phyloP scores from a whole-genome alignment of 2,797 vertebrate species.

The Odontamblyopus rebecca region DNA sequence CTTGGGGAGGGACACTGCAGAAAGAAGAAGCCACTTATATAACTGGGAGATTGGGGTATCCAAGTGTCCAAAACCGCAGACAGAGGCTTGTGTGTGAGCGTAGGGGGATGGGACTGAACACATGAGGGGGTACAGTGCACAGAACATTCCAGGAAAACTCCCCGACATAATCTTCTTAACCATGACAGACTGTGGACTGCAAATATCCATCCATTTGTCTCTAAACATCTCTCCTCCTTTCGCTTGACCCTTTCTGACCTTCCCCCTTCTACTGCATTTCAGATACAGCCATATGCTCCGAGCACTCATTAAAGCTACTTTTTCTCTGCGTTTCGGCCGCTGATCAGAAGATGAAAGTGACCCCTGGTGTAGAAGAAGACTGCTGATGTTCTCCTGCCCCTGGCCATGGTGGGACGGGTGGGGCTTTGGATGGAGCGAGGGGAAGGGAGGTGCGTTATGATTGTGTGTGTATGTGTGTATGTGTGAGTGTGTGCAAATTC shows the following conservation, averaged over 20 bases:
- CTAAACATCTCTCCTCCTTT: slow-evolving; percentile 30
- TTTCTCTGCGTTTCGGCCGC: slow-evolving; percentile 25
- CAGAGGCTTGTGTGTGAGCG: slow-evolving; percentile 29
- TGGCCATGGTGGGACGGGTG: slow-evolving; percentile 42
- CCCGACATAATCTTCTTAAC: slow-evolving; percentile 78
- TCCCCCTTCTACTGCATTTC: slow-evolving; percentile 26
- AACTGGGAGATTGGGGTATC: slow-evolving; percentile 61
- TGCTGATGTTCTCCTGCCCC: slow-evolving; percentile 58
- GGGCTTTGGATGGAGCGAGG: slow-evolving; percentile 37
- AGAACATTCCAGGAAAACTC: slow-evolving; percentile 74
- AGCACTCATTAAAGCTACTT: slow-evolving; percentile 54
- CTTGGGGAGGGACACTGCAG: neutral
- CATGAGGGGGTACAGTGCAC: slow-evolving; percentile 51
- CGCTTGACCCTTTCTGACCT: slow-evolving; percentile 20
- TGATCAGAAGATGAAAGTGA: slow-evolving; percentile 66
- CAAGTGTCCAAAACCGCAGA: slow-evolving; percentile 39
- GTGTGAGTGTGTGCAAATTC: slow-evolving; percentile 54
- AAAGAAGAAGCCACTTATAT: slow-evolving; percentile 55
- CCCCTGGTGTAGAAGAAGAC: slow-evolving; percentile 32
- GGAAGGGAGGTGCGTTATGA: slow-evolving; percentile 16
- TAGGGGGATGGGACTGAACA: slow-evolving; percentile 38
- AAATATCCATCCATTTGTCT: slow-evolving; percentile 16
- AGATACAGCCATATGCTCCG: slow-evolving; percentile 46
- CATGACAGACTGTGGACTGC: slow-evolving; percentile 62
- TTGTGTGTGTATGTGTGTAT: slow-evolving; percentile 11